A percentile compares a stretch with the other conserved stretches of the same genome.
phyloP scores from a whole-genome alignment of 2,888 invertebrate genomes.

The Drosophila parthenogenetica region DNA sequence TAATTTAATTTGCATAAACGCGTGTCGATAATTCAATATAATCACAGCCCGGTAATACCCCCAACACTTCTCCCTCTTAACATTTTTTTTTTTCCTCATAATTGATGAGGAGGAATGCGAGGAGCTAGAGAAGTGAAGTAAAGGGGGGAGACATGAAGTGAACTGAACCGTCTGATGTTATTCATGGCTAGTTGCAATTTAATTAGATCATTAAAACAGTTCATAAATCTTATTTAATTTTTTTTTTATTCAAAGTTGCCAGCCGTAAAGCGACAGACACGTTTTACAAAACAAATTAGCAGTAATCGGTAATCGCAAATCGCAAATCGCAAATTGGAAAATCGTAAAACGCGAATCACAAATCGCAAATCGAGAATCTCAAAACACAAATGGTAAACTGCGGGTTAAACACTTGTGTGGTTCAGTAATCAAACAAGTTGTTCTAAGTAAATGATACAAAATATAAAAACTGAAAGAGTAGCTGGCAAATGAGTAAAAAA shows the following conservation, averaged over 20 bases:
- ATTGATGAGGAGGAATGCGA: slow-evolving; percentile 41
- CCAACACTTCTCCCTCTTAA: not conserved
- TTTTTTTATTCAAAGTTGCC: slow-evolving; percentile 34
- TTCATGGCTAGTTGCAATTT: slow-evolving; percentile 81
- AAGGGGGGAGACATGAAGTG: slow-evolving; percentile 26
- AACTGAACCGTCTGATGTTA: slow-evolving; percentile 62
- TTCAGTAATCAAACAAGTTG: slow-evolving; percentile 81
- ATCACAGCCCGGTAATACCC: slow-evolving; percentile 8
- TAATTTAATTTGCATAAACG: slow-evolving; percentile 61
- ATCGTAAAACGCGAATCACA: slow-evolving; percentile 43
- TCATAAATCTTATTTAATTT: slow-evolving; percentile 76
- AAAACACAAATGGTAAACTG: slow-evolving; percentile 34
- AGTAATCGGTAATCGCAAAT: slow-evolving; percentile 49
- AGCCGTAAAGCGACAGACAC: slow-evolving; percentile 47
- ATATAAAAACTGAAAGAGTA: slow-evolving; percentile 42
- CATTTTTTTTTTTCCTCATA: slow-evolving; percentile 32
- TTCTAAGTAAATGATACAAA: slow-evolving; percentile 60
- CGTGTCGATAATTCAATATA: slow-evolving; percentile 65
- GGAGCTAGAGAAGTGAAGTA: not conserved
- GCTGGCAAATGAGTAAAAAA: slow-evolving; percentile 6
- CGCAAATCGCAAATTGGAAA: slow-evolving; percentile 31
- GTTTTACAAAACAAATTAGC: slow-evolving; percentile 78
- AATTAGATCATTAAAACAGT: slow-evolving; percentile 82
- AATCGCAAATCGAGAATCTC: slow-evolving; percentile 44
- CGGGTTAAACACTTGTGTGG: slow-evolving; percentile 65